Conservation (phyloP, 2,797 vertebrate genomes). For the Pangasius sanitwongsei region DNA sequence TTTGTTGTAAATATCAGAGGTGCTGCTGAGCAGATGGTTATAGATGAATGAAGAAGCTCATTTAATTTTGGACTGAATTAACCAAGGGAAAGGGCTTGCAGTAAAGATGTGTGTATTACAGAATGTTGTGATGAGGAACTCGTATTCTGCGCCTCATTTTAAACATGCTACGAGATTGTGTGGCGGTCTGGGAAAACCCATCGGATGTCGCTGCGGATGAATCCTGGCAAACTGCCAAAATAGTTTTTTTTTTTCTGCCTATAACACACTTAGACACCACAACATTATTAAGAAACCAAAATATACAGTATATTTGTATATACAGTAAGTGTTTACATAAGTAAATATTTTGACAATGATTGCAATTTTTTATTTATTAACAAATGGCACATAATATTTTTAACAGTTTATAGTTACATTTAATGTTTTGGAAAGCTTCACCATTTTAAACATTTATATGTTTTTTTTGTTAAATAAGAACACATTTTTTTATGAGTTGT, state of each 20-base stretch:
- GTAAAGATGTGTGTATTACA: background rate
- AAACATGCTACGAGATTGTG: background rate
- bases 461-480: no score
- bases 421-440: no score
- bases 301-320: background rate
- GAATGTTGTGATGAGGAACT: background rate
- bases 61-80: background rate
- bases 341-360: no score
- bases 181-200: background rate
- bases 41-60: background rate
- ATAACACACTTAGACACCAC: background rate
- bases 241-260: background rate
- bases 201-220: background rate
- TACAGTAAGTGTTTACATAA: no score
- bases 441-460: no score
- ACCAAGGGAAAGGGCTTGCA: background rate
- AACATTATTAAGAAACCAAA: background rate
- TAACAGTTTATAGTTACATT: no score
- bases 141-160: background rate
- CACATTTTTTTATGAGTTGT: no score
- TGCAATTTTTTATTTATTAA: no score
- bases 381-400: no score
- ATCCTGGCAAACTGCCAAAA: no score
- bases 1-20: background rate
- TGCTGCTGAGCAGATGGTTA: slow-evolving; percentile 22